These are phyloP conservation scores for Darevskia mixta DNA, from an alignment of 2,797 vertebrate genomes.

Conservation along the genomic window DNA sequence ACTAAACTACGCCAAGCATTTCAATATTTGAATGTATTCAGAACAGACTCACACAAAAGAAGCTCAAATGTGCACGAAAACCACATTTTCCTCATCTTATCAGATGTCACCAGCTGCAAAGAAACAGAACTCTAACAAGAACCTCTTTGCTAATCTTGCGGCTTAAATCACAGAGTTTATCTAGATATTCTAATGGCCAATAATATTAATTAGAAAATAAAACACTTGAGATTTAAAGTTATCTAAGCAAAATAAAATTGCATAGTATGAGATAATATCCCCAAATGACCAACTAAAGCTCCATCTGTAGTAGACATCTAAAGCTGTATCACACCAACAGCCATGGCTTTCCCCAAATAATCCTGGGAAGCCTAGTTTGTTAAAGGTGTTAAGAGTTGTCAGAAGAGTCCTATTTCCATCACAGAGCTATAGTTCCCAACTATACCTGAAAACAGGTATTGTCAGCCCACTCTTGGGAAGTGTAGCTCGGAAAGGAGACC, in stretches of 20 bases:
- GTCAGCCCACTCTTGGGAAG: too few relatives aligned
- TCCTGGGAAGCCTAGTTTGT: too few relatives aligned
- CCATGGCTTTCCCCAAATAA: too few relatives aligned
- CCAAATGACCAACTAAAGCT: background rate
- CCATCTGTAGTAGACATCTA: too few relatives aligned
- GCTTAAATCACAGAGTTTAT: background rate
- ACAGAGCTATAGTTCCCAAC: too few relatives aligned
- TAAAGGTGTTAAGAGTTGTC: too few relatives aligned
- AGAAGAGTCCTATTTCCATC: too few relatives aligned
- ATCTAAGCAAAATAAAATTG: background rate
- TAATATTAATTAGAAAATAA: slow-evolving; percentile 5
- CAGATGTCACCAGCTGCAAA: background rate
- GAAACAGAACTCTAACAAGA: background rate
- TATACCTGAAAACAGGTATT: too few relatives aligned
- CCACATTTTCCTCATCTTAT: background rate
- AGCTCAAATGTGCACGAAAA: background rate
- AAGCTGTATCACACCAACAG: too few relatives aligned
- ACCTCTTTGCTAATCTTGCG: background rate
- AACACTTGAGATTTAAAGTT: background rate
- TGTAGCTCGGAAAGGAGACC: background rate
- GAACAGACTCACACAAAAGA: background rate
- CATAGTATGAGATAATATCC: background rate
- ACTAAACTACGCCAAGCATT: background rate
- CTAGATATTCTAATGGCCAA: background rate
- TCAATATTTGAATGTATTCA: background rate